These are phyloP conservation scores for Agapornis canus DNA, from an alignment of 2,797 vertebrate genomes.

Conservation along the genomic window DNA sequence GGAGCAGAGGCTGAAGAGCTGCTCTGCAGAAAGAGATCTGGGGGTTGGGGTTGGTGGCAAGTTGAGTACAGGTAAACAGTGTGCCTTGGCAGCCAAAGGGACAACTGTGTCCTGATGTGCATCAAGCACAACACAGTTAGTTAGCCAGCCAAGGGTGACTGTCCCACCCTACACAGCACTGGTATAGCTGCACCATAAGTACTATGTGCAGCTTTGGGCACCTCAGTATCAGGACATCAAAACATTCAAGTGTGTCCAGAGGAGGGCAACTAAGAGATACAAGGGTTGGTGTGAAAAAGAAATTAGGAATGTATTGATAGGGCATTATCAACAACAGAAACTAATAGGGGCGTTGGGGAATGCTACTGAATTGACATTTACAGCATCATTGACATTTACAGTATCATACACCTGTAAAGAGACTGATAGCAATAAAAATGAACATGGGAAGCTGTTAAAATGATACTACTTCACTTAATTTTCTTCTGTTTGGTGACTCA, in stretches of 20 bases:
- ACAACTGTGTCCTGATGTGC: rapidly evolving
- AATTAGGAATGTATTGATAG: background rate
- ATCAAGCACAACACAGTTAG: rapidly evolving
- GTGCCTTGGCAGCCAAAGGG: background rate
- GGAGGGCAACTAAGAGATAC: background rate
- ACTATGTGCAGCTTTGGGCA: background rate
- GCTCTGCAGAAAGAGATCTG: rapidly evolving
- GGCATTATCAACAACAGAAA: background rate
- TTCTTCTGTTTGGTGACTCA: background rate
- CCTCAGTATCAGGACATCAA: background rate
- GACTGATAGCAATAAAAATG: background rate
- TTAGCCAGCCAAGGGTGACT: rapidly evolving
- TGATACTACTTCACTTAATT: background rate
- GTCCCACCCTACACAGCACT: background rate
- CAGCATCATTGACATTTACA: background rate
- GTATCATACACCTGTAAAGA: background rate
- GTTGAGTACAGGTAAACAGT: rapidly evolving
- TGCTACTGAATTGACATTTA: background rate
- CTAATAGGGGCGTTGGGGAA: background rate
- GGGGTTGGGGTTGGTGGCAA: rapidly evolving
- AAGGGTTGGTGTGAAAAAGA: background rate
- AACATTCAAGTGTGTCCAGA: background rate
- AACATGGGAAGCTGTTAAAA: background rate
- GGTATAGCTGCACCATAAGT: rapidly evolving
- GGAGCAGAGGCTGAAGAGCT: background rate